Conservation (phyloP, 2,797 vertebrate species). For the Dryobates pubescens region DNA sequence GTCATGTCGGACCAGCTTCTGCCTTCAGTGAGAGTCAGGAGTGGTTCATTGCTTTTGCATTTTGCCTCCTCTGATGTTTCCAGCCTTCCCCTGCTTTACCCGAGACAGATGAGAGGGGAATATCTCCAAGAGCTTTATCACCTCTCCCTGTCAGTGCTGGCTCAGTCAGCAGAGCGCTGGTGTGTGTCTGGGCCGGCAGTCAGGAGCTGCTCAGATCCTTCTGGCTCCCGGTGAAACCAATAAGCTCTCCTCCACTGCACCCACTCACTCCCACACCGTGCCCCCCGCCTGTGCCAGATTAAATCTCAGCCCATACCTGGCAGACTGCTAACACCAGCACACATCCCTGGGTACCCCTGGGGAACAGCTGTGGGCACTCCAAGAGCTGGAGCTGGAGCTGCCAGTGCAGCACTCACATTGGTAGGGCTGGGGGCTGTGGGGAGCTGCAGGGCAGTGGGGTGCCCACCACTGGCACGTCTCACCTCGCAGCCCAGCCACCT, state of each 20-base stretch:
- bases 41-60: conserved; percentile 25
- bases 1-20: neutral
- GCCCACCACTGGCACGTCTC: fast-evolving
- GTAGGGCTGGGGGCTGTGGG: neutral
- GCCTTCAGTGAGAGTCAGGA: neutral
- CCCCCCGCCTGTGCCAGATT: conserved; percentile 7
- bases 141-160: conserved; percentile 40
- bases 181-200: conserved; percentile 50
- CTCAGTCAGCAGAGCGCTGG: conserved; percentile 54
- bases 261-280: neutral
- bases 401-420: neutral
- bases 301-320: conserved; percentile 7
- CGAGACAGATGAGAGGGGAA: conserved; percentile 50
- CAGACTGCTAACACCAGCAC: neutral
- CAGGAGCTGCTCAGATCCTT: conserved; percentile 38
- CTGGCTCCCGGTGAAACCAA: conserved; percentile 69
- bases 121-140: conserved; percentile 17
- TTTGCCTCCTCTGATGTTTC: conserved; percentile 13
- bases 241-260: conserved; percentile 52
- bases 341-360: neutral
- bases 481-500: neutral
- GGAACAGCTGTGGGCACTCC: fast-evolving
- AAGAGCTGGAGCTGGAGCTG: neutral
- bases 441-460: fast-evolving
- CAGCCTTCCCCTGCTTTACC: conserved; percentile 43